Conservation (phyloP, 1,140 invertebrate species). For the Panagrolaimus sp. region DNA sequence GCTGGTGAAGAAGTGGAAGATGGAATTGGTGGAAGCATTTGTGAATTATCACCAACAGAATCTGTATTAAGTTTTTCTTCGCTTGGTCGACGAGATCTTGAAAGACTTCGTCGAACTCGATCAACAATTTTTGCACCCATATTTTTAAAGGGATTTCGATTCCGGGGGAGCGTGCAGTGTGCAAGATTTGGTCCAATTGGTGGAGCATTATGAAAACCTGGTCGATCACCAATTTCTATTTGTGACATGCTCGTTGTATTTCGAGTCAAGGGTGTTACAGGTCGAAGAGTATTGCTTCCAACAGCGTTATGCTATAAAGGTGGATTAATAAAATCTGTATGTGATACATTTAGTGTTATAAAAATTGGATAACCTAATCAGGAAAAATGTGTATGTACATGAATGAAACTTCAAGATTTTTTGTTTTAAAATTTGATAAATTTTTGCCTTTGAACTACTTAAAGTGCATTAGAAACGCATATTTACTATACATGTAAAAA, state of each 20-base stretch:
- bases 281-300: slow-evolving; percentile 9
- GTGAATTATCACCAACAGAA: slow-evolving; percentile 23
- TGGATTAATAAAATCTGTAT: too few species aligned
- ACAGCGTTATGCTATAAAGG: slow-evolving; percentile 6
- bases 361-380: too few species aligned
- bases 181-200: not conserved
- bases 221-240: slow-evolving; percentile 22
- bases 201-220: slow-evolving; percentile 11
- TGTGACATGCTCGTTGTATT: slow-evolving; percentile 36
- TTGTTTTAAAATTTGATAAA: too few species aligned
- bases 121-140: slow-evolving; percentile 56
- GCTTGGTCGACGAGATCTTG: slow-evolving; percentile 24
- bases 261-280: slow-evolving; percentile 14
- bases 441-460: too few species aligned
- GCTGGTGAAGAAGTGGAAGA: not conserved
- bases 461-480: too few species aligned
- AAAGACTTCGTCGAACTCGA: slow-evolving; percentile 49
- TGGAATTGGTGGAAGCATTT: slow-evolving; percentile 12
- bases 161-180: slow-evolving; percentile 30
- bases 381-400: too few species aligned
- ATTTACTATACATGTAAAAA: too few species aligned
- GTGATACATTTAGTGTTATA: too few species aligned
- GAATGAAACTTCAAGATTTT: too few species aligned
- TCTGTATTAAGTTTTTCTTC: not conserved
- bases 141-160: slow-evolving; percentile 55